phyloP scores from a whole-genome alignment of 2,888 invertebrate genomes.

The Ypsolopha sequella region DNA sequence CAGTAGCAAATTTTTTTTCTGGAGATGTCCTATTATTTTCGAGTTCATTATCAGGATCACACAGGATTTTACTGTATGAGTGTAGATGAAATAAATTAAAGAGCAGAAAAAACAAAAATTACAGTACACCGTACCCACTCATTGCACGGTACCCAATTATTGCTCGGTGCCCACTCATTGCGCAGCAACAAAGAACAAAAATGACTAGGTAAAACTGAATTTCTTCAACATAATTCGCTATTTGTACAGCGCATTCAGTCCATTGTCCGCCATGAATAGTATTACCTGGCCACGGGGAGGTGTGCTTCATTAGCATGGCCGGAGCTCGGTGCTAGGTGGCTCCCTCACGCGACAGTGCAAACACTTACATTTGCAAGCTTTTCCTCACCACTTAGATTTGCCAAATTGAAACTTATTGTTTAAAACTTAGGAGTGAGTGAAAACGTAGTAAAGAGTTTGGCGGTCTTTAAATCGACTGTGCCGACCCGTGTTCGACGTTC shows the following conservation, averaged over 20 bases:
- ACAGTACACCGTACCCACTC: too few species aligned
- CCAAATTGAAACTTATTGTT: constrained; percentile 6
- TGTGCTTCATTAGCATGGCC: constrained; percentile 33
- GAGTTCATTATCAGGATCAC: too few species aligned
- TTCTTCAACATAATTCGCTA: constrained; percentile 30
- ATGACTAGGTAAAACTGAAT: constrained; percentile 2
- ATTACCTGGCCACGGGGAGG: constrained; percentile 31
- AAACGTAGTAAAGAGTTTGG: too few species aligned
- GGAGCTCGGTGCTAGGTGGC: constrained; percentile 26
- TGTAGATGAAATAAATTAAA: too few species aligned
- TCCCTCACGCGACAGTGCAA: constrained; percentile 27
- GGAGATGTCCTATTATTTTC: too few species aligned
- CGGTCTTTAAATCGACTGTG: constrained; percentile 13
- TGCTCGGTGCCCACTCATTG: too few species aligned
- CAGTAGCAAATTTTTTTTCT: too few species aligned
- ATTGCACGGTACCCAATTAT: too few species aligned
- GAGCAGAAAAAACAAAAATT: too few species aligned
- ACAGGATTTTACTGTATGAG: too few species aligned
- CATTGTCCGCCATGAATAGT: constrained; percentile 36
- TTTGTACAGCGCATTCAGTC: constrained; percentile 36
- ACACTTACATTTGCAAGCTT: constrained; percentile 35
- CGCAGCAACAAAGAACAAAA: background rate
- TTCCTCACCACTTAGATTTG: constrained; percentile 4
- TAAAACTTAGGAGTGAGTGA: background rate
- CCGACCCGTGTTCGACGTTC: constrained; percentile 44